Evolutionary conservation across 2,888 invertebrate genomes (phyloP), one percentile per base, ranked within the genome.

Genomic region (Muschampia plurimacula): DNA sequence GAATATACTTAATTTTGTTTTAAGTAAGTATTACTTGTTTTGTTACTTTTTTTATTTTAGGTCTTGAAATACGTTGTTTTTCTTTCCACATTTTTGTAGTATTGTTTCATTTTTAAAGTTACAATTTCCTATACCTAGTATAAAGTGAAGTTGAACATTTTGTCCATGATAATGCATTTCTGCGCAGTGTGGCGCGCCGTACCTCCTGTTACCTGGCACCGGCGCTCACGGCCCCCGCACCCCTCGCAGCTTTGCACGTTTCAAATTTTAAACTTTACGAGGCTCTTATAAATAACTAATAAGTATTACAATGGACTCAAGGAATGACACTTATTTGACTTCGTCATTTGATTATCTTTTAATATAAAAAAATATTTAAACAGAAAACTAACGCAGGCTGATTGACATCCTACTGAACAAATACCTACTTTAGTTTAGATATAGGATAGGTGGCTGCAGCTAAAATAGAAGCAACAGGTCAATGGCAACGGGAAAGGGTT

Each of bases 171-270:
- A 0, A 3, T 12, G 46, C 6, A 62, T 60, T 36, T 65, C 22
- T 7, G 1, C 8, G 28, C 88, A 86, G 83, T 81, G 85, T 84
- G 86, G 69, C 65, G 69, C 83, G 78, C 87, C 92, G 93, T 94
- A 94, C 93, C 93, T 91, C 92, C 93, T 91, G 88, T 92, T 93
- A 93, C 93, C 94, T 93, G 93, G 93, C 84, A 93, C 93, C 85
- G 89, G 82, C 84, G 78, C 80, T 80, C 84, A 83, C 86, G 84
- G 80, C 81, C 80, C 83, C 80, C 82, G 82, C 82, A 74, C 82
- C 81, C 78, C 83, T 80, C 78, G 81, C 78, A 76, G 78, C 76
- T 77, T 80, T 79, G 78, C 83, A 80, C 82, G 81, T 82, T 84
- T 86, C 78, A 82, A 82, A 83, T 84, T 86, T 86, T 85, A 74